Evolutionary conservation across 2,113 vertebrate species (phyloP), one percentile per base, ranked within the genome.

Genomic region (Grammomys surdaster): DNA sequence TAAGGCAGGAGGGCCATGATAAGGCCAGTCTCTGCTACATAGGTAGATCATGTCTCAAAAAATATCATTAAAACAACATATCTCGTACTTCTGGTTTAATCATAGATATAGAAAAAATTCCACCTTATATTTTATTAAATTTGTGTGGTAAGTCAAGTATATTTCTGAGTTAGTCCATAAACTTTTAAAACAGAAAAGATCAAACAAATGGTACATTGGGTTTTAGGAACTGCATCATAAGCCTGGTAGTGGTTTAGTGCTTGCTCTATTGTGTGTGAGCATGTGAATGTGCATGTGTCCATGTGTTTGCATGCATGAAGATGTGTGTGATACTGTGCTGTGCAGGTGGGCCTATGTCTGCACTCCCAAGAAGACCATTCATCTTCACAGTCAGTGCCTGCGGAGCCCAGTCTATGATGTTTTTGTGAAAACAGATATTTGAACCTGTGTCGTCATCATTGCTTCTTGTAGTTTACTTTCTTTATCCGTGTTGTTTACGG

Each of bases 21-120:
- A 36, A 87, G 43, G 17, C 19, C 43, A 36, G 17, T 13, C 17
- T 48, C 43, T 22, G 28, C 28, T 31, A 36, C 17, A 24, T 51
- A 33, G 63, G 31, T 22, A 36, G 63, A 87, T 36, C 60, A 20
- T 36, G 28, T 24, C 46, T 69, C 28, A 48, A 86, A 46, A 19
- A 82, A 63, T 46, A 63, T 16, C 12, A 81, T 36, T 60, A 77
- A 91, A 73, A 17, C 31, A 73, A 20, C 31, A n/a, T 28, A 43
- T 58, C 26, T 91, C 58, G 40, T 7, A 63, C 54, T 96, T 31
- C 36, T 95, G n/a, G 51, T 93, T 92, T 84, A 89, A 80, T 87
- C 87, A 40, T 60, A 31, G 19, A 54, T 26, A 58, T 22, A 58
- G 60, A 40, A 88, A 94, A 51, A 54, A 36, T 33, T 46, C 40